Conservation (phyloP, 2,888 invertebrate genomes). For the Coleophora deauratella region DNA sequence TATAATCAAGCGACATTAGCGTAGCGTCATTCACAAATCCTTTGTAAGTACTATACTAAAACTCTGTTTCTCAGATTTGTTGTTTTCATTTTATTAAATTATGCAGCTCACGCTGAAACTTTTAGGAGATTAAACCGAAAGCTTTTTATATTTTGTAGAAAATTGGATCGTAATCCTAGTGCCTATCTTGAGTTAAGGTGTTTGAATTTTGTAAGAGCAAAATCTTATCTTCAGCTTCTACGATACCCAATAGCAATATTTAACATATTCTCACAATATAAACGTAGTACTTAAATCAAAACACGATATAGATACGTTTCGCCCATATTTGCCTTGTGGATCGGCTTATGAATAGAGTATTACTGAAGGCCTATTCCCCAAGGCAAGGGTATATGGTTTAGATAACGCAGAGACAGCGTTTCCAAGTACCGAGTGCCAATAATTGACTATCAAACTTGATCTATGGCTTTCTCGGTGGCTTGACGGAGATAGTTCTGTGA, state of each 20-base stretch:
- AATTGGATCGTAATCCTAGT: too few species aligned
- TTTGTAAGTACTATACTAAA: too few species aligned
- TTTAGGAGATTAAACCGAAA: not conserved
- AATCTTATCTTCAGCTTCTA: too few species aligned
- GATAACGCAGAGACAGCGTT: conserved; percentile 54
- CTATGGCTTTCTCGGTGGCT: conserved; percentile 58
- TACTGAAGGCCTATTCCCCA: conserved; percentile 36
- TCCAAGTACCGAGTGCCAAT: conserved; percentile 61
- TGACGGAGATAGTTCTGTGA: conserved; percentile 61
- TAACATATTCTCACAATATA: conserved; percentile 16
- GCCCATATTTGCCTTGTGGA: conserved; percentile 33
- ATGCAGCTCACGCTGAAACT: conserved; percentile 19
- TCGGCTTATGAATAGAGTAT: conserved; percentile 50
- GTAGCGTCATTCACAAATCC: too few species aligned
- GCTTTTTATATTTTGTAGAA: too few species aligned
- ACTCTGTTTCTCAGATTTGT: too few species aligned
- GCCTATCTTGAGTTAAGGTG: too few species aligned
- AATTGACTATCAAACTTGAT: conserved; percentile 72
- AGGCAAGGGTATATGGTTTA: conserved; percentile 35
- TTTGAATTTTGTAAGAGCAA: too few species aligned
- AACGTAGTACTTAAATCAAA: conserved; percentile 23
- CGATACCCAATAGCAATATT: too few species aligned
- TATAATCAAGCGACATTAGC: too few species aligned
- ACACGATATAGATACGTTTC: conserved; percentile 24
- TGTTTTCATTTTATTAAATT: conserved; percentile 19